Conservation (phyloP, 2,113 vertebrate species). For the Oceanites oceanicus region DNA sequence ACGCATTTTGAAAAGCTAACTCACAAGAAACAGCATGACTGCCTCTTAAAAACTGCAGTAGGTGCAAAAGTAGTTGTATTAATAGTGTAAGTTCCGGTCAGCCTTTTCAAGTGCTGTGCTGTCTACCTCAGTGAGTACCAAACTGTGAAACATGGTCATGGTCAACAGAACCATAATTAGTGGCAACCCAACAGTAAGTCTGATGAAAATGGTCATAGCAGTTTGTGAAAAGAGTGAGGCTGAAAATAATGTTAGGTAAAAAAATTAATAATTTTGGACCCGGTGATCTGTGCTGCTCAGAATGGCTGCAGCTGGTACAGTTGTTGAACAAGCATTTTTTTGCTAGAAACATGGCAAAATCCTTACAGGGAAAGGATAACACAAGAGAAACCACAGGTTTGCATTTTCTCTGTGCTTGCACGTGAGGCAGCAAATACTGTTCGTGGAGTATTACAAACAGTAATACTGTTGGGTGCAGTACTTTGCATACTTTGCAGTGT, state of each 20-base stretch:
- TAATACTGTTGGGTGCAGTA: too few species aligned
- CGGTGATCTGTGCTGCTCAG: not conserved
- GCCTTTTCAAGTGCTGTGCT: not conserved
- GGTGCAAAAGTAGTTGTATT: not conserved
- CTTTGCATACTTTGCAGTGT: too few species aligned
- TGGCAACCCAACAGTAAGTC: not conserved
- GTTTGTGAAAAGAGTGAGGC: not conserved
- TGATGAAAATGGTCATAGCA: not conserved
- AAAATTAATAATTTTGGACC: not conserved
- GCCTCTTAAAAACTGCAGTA: not conserved
- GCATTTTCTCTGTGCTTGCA: not conserved
- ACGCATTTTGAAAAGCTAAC: not conserved
- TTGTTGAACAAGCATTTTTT: not conserved
- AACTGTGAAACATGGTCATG: not conserved
- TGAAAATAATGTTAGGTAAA: not conserved
- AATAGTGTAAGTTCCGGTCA: not conserved
- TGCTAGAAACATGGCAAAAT: not conserved
- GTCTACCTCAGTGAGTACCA: not conserved
- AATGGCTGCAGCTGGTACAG: not conserved
- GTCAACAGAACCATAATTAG: not conserved
- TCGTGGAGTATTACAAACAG: not conserved
- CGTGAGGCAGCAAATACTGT: not conserved
- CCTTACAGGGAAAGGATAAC: not conserved
- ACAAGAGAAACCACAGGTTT: not conserved
- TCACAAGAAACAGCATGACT: not conserved